Evolutionary conservation across 2,888 invertebrate species (phyloP).

Genomic region (Drosophila mimetica): DNA sequence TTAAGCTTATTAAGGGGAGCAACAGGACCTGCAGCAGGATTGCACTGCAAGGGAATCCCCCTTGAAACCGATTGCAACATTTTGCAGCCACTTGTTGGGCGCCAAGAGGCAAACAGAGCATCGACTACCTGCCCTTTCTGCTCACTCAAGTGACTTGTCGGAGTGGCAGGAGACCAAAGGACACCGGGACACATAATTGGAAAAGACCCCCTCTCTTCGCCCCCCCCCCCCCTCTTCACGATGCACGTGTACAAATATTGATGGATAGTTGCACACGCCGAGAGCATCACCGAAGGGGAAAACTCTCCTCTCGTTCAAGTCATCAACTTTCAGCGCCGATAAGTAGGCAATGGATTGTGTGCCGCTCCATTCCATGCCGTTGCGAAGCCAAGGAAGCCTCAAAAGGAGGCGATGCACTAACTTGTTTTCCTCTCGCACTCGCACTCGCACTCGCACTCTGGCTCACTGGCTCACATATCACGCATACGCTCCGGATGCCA

Average conservation of each 20-base stretch:
- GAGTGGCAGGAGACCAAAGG: background rate
- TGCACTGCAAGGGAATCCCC: background rate
- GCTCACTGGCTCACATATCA: slow-evolving; percentile 11
- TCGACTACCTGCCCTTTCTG: background rate
- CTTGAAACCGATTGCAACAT: slow-evolving; percentile 22
- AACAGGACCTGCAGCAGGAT: no score
- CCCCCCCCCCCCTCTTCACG: no score
- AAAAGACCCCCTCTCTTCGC: no score
- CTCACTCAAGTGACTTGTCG: slow-evolving; percentile 16
- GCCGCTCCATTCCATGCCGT: no score
- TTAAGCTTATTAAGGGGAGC: slow-evolving; percentile 24
- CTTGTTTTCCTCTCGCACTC: slow-evolving; percentile 9
- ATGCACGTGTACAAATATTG: slow-evolving; percentile 28
- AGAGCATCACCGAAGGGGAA: background rate
- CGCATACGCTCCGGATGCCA: slow-evolving; percentile 12
- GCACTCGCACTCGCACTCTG: background rate
- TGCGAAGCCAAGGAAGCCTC: no score
- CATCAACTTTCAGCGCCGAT: slow-evolving; percentile 22
- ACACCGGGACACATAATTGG: slow-evolving; percentile 21
- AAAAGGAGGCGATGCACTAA: slow-evolving; percentile 10
- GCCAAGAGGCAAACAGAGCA: slow-evolving; percentile 29
- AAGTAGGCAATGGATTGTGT: slow-evolving; percentile 18
- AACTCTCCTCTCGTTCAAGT: slow-evolving; percentile 12
- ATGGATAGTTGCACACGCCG: slow-evolving; percentile 22
- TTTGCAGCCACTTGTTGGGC: slow-evolving; percentile 33